Conservation (phyloP, 2,888 invertebrate genomes). For the Plagodis dolabraria region DNA sequence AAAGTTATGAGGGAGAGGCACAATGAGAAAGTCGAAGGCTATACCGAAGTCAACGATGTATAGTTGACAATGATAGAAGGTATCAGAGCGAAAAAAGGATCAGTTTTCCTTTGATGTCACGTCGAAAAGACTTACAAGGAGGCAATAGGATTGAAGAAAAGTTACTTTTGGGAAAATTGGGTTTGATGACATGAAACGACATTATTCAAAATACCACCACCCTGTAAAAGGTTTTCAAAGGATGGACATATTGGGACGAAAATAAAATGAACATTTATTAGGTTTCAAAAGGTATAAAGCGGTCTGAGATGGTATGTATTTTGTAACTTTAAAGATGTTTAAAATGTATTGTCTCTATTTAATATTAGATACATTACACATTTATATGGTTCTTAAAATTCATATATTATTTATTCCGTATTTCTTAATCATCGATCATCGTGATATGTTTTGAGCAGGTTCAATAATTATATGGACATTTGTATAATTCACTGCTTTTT, state of each 20-base stretch:
- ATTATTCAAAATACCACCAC: slow-evolving; percentile 38
- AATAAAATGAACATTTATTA: slow-evolving; percentile 18
- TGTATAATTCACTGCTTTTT: too few relatives aligned
- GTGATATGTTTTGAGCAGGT: too few relatives aligned
- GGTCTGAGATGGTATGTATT: too few relatives aligned
- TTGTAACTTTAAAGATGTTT: too few relatives aligned
- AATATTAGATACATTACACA: too few relatives aligned
- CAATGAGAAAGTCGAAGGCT: slow-evolving; percentile 67
- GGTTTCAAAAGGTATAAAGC: slow-evolving; percentile 8
- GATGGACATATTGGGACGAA: slow-evolving; percentile 22
- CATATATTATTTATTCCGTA: too few relatives aligned
- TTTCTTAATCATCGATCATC: too few relatives aligned
- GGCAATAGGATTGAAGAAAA: slow-evolving; percentile 50
- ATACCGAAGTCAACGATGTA: slow-evolving; percentile 56
- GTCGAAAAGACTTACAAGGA: slow-evolving; percentile 63
- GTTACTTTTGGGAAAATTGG: slow-evolving; percentile 48
- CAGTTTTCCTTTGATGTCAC: slow-evolving; percentile 77
- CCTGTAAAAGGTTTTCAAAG: slow-evolving; percentile 33
- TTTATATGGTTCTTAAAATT: too few relatives aligned
- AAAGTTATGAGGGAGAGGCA: slow-evolving; percentile 70
- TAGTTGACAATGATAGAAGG: slow-evolving; percentile 71
- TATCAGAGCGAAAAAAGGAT: slow-evolving; percentile 77
- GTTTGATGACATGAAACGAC: slow-evolving; percentile 37
- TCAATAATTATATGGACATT: too few relatives aligned
- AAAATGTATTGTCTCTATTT: too few relatives aligned